Percentiles rank a stretch among this genome's conserved stretches.
Conservation (phyloP, 2,888 invertebrate genomes). For the Acronicta leporina region DNA sequence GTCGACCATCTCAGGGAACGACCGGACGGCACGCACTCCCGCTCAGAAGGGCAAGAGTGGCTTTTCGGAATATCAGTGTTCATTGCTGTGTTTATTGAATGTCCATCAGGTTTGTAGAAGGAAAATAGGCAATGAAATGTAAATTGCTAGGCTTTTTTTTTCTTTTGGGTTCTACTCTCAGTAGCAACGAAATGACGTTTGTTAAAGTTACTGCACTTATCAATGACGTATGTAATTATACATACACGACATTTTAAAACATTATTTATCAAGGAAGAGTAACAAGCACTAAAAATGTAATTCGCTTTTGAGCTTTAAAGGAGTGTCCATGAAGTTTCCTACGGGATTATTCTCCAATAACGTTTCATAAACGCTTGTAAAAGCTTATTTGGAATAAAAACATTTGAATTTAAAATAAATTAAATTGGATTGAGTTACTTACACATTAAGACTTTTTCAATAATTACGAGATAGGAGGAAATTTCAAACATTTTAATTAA, state of each 20-base stretch:
- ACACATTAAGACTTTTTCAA: too few species aligned
- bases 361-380: too few species aligned
- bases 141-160: constrained; percentile 10
- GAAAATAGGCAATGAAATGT: constrained; percentile 18
- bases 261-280: constrained; percentile 23
- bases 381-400: too few species aligned
- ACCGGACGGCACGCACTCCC: constrained; percentile 51
- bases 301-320: constrained; percentile 16
- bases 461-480: constrained; percentile 16
- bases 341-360: too few species aligned
- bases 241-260: constrained; percentile 8
- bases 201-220: constrained; percentile 44
- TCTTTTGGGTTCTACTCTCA: constrained; percentile 25
- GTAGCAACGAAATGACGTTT: constrained; percentile 44
- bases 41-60: background rate
- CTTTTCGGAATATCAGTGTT: constrained; percentile 25
- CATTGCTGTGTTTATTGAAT: constrained; percentile 28
- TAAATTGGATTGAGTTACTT: too few species aligned
- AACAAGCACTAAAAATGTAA: constrained; percentile 19
- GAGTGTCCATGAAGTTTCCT: constrained; percentile 3
- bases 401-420: too few species aligned
- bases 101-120: background rate
- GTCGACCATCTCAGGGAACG: constrained; percentile 64
- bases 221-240: constrained; percentile 30
- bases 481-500: constrained; percentile 34